Base-by-base conservation (phyloP, 64 coral and sea anemone species). In the Pocillopora damicornis region DNA sequence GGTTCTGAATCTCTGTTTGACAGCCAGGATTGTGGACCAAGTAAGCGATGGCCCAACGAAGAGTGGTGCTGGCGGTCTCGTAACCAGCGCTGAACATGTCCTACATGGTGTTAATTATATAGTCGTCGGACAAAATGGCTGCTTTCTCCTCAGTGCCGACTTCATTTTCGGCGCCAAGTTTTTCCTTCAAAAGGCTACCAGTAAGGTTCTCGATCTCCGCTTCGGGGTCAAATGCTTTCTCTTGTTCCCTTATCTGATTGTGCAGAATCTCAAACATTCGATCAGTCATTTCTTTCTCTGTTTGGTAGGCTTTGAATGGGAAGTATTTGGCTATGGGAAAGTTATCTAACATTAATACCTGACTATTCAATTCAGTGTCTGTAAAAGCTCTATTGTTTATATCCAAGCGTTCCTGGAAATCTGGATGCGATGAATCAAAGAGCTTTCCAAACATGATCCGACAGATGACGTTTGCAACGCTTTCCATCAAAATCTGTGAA, bases 391-490 rank as follows among this genome's bases (percentile, higher is more conserved):
- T 45, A 16, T 30, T 74, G n/a, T 56, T 38, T 8, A 82, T 2
- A 2, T 58, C 63, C 17, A 91, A 60, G 13, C 91, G 77, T 45
- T 73, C 67, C 6, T 79, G 78, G 25, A 94, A 80, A 22, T 76
- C 23, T n/a, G 93, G 88, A 69, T 82, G 79, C 26, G 81, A 72
- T 35, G 88, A 82, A 72, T 91, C 59, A 81, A 89, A 91, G 57
- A 76, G 69, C 1, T 84, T 78, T 34, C 93, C 93, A 90, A 95
- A 95, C 20, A 75, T 74, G 37, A 91, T 83, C 5, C 79, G 58
- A 57, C 93, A 85, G 30, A 89, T 95, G 2, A 95, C 89, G 84
- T 95, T 86, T 67, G 86, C 89, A 78, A 92, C 86, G 65, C 89
- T 89, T 76, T 62, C 76, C 63, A 68, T 81, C 6, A 89, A 58